Conservation (phyloP, 1,140 invertebrate genomes). For the Habropoda laboriosa region DNA sequence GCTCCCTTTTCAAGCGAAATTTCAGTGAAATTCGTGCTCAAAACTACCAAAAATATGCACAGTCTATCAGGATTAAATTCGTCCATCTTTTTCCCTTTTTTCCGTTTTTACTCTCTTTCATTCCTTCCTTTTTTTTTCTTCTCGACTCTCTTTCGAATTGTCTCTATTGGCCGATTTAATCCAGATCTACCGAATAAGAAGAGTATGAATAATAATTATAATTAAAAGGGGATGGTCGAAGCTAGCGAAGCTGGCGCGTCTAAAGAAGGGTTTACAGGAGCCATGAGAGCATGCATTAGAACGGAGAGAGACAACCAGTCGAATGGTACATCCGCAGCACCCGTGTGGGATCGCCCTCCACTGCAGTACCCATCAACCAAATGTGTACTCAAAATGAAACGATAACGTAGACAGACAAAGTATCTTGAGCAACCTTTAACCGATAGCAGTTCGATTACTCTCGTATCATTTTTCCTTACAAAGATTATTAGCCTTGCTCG, state of each 20-base stretch:
- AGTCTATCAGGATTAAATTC: not conserved
- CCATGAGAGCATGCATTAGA: conserved; percentile 65
- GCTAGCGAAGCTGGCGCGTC: conserved; percentile 39
- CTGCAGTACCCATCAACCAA: conserved; percentile 64
- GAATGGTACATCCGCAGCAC: conserved; percentile 72
- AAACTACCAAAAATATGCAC: not conserved
- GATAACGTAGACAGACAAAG: conserved; percentile 20
- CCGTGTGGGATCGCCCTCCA: conserved; percentile 62
- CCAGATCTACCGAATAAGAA: too few relatives aligned
- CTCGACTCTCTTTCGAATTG: too few relatives aligned
- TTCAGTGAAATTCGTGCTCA: not conserved
- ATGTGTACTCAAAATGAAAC: conserved; percentile 59
- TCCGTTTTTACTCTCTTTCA: too few relatives aligned
- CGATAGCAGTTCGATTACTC: conserved; percentile 21
- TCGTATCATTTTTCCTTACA: not conserved
- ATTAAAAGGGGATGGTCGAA: not conserved
- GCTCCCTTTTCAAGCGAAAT: not conserved
- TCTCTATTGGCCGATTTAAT: too few relatives aligned
- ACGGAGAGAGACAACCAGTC: conserved; percentile 73
- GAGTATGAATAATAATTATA: too few relatives aligned
- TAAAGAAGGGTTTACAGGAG: not conserved
- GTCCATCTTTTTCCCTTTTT: not conserved
- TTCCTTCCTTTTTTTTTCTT: too few relatives aligned
- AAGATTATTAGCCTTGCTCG: too few relatives aligned
- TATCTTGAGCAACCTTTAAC: conserved; percentile 20